A percentile compares a stretch with the other conserved stretches of the same genome.
These are phyloP conservation scores for Tokudaia tokunoshimensis DNA, from an alignment of 2,797 vertebrate species.

Conservation along the genomic window DNA sequence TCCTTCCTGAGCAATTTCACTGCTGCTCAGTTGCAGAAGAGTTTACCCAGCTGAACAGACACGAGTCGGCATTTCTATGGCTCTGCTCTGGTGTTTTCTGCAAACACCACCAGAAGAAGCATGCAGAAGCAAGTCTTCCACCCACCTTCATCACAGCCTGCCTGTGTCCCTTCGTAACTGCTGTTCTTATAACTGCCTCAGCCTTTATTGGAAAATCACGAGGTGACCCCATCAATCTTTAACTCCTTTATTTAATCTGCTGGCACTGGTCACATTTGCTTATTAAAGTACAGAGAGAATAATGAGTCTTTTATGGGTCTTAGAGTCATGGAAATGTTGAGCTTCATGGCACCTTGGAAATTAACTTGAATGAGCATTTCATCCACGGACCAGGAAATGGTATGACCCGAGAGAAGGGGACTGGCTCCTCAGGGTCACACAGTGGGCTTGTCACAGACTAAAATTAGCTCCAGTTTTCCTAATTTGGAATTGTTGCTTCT, in stretches of 20 bases:
- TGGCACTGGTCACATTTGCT: conserved; percentile 61
- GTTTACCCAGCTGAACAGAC: not conserved
- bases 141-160: not conserved
- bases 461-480: conserved; percentile 27
- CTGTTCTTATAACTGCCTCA: conserved; percentile 15
- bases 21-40: not conserved
- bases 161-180: not conserved
- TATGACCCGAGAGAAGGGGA: conserved; percentile 17
- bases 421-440: not conserved
- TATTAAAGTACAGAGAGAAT: conserved; percentile 75
- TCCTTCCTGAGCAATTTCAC: not conserved
- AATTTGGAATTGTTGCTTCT: not conserved
- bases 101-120: not conserved
- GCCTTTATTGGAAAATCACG: conserved; percentile 54
- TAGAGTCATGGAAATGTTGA: conserved; percentile 61
- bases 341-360: conserved; percentile 53
- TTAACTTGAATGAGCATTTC: conserved; percentile 56
- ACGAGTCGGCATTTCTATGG: not conserved
- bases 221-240: conserved; percentile 43
- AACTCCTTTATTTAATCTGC: conserved; percentile 67
- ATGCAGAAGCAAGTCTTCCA: not conserved
- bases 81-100: not conserved
- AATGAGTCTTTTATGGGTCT: conserved; percentile 65
- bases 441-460: not conserved
- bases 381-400: not conserved